These are phyloP conservation scores for Larimichthys polyactis DNA, from an alignment of 2,113 vertebrate species.

Conservation along the genomic window DNA sequence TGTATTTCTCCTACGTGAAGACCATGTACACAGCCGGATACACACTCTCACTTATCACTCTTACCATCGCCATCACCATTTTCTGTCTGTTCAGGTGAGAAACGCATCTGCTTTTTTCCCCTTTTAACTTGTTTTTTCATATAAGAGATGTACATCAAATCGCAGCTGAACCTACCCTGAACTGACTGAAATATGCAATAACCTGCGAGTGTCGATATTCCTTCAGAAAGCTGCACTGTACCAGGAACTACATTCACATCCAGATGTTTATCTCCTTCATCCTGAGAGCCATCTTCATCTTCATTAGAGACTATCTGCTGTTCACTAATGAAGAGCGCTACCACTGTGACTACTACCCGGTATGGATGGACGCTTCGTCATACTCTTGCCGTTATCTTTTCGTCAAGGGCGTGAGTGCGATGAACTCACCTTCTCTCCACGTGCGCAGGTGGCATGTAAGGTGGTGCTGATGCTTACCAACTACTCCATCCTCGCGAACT, in stretches of 20 bases:
- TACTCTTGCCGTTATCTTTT: too few species aligned
- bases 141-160: too few species aligned
- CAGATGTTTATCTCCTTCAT: slow-evolving; percentile 96
- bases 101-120: background rate
- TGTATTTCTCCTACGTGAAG: slow-evolving; percentile 91
- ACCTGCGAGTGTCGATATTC: background rate
- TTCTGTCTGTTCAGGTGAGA: slow-evolving; percentile 91
- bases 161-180: background rate
- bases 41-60: slow-evolving; percentile 87
- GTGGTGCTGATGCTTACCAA: slow-evolving; percentile 92
- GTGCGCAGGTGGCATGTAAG: slow-evolving; percentile 90
- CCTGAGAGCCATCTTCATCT: slow-evolving; percentile 91
- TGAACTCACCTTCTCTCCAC: background rate
- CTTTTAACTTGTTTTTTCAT: too few species aligned
- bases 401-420: too few species aligned
- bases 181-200: too few species aligned
- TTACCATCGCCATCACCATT: slow-evolving; percentile 87
- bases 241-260: slow-evolving; percentile 96
- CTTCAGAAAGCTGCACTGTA: slow-evolving; percentile 91
- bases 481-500: slow-evolving; percentile 96
- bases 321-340: slow-evolving; percentile 79
- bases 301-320: slow-evolving; percentile 91
- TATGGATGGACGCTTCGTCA: background rate
- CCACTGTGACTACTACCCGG: slow-evolving; percentile 73
- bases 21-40: slow-evolving; percentile 93